These are phyloP conservation scores for Pavo muticus DNA, from an alignment of 2,113 vertebrate genomes.

Conservation along the genomic window DNA sequence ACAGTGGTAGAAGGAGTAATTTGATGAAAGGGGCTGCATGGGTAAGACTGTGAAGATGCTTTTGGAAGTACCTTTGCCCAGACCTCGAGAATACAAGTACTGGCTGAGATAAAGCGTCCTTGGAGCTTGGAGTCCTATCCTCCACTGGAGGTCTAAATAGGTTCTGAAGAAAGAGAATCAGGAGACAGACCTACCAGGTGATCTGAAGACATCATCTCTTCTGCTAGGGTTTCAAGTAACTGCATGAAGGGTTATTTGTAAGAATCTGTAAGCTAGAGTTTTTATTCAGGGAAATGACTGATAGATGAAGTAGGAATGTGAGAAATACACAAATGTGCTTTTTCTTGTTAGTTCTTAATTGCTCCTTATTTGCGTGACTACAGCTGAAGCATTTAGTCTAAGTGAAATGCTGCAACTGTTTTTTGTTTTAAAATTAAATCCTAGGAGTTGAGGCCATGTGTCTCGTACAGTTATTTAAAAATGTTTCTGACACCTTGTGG, in stretches of 20 bases:
- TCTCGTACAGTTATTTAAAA: neutral
- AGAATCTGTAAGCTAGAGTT: neutral
- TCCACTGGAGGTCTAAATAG: neutral
- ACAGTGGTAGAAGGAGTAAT: neutral
- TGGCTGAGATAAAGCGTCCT: neutral
- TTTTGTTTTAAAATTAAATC: conserved; percentile 3
- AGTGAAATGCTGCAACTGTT: neutral
- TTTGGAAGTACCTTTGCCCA: neutral
- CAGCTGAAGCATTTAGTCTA: neutral
- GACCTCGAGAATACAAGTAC: neutral
- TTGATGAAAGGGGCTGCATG: neutral
- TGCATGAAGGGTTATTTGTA: neutral
- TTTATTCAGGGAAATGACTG: neutral
- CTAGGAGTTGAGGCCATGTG: neutral
- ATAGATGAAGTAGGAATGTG: neutral
- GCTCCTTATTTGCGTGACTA: neutral
- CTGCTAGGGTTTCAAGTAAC: neutral
- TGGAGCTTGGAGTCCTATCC: neutral
- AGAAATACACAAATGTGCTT: neutral
- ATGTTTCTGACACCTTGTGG: conserved; percentile 21
- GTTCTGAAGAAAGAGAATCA: neutral
- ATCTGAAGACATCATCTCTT: neutral
- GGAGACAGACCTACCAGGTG: neutral
- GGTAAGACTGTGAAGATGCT: neutral
- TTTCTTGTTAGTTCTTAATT: neutral